These are phyloP conservation scores for Chrysodeixis includens DNA, from an alignment of 2,888 invertebrate species.

Conservation along the genomic window DNA sequence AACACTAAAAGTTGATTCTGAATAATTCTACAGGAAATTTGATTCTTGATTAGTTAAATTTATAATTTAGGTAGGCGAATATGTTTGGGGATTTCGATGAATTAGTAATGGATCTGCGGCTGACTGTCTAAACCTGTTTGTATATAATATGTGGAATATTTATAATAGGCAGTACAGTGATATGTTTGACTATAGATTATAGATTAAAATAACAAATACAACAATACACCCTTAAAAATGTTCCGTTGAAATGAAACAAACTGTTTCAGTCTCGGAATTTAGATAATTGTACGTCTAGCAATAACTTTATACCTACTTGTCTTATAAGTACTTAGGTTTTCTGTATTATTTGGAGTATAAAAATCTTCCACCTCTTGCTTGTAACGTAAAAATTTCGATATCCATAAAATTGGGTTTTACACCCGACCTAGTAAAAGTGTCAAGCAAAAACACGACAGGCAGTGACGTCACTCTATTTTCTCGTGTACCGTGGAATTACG, in stretches of 20 bases:
- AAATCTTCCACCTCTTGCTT: background rate
- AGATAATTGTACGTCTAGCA: too few relatives aligned
- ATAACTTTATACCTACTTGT: too few relatives aligned
- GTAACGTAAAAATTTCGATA: background rate
- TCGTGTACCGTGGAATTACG: background rate
- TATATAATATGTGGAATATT: too few relatives aligned
- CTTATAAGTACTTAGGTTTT: too few relatives aligned
- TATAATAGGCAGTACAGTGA: too few relatives aligned
- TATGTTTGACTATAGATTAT: too few relatives aligned
- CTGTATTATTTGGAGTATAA: too few relatives aligned
- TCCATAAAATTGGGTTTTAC: background rate
- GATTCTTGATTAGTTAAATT: background rate
- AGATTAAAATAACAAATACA: too few relatives aligned
- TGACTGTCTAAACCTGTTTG: background rate
- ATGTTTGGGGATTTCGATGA: background rate
- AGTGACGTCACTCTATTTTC: slow-evolving; percentile 1
- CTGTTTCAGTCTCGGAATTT: too few relatives aligned
- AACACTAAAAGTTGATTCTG: background rate
- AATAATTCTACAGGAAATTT: background rate
- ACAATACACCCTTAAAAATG: too few relatives aligned
- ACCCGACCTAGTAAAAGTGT: background rate
- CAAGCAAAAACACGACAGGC: background rate
- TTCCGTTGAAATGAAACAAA: too few relatives aligned
- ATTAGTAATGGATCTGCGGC: background rate
- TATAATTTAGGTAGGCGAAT: background rate